These are phyloP conservation scores for Notodonta ziczac DNA, from an alignment of 2,888 invertebrate genomes.

Conservation along the genomic window DNA sequence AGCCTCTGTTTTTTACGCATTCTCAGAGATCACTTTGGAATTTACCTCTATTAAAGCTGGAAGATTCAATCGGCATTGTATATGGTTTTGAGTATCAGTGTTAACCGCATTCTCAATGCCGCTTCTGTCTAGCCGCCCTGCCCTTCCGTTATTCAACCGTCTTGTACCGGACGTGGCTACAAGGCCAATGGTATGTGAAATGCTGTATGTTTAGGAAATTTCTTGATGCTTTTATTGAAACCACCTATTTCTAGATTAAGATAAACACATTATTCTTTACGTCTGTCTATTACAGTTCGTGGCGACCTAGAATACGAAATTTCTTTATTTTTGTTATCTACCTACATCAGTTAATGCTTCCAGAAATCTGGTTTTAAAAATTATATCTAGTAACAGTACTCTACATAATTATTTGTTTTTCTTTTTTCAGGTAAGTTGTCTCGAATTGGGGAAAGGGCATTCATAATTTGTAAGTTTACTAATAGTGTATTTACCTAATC, in stretches of 20 bases:
- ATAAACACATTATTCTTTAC: neutral
- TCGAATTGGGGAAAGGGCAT: neutral
- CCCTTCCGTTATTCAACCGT: slow-evolving; percentile 50
- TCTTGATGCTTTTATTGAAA: neutral
- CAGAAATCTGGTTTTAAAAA: neutral
- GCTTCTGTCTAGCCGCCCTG: slow-evolving; percentile 41
- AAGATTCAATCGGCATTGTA: slow-evolving; percentile 40
- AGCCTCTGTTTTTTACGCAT: too few relatives aligned
- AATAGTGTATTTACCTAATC: neutral
- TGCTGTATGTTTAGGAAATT: neutral
- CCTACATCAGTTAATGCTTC: neutral
- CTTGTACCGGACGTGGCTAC: slow-evolving; percentile 39
- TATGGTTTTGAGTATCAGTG: slow-evolving; percentile 45
- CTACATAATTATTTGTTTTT: neutral
- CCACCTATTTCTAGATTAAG: slow-evolving; percentile 2
- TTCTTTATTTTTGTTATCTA: slow-evolving; percentile 1
- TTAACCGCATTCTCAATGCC: slow-evolving; percentile 57
- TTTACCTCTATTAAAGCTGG: slow-evolving; percentile 6
- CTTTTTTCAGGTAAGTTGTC: slow-evolving; percentile 5
- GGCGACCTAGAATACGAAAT: slow-evolving; percentile 3
- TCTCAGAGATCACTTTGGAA: neutral
- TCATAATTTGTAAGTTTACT: neutral
- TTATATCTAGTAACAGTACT: too few relatives aligned
- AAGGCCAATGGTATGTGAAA: slow-evolving; percentile 14
- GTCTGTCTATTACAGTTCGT: neutral